Base-by-base conservation (phyloP, 2,888 invertebrate genomes). In the Eurytoma adleriae region DNA sequence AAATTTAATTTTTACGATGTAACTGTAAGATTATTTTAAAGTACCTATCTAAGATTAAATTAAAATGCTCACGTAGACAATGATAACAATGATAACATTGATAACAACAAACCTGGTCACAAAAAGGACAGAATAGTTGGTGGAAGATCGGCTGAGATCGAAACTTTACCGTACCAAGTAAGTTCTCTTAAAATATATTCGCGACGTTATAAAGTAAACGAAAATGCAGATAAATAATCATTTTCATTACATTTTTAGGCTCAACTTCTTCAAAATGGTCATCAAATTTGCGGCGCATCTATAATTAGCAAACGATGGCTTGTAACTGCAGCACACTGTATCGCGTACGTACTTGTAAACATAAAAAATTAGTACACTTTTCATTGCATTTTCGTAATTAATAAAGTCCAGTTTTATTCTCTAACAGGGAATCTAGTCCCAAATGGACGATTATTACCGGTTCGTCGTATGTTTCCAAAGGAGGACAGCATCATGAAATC, bases 271-370 rank as follows among this genome's bases (percentile, higher is more conserved):
- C 57, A 67, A 27, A 48, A 50, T 59, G 24, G 20, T 12, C 0
- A 14, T 3, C 67, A 57, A 27, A 66, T 67, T 61, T 76, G 76
- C 30, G 81, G 81, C 18, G 81, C 74, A 16, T 16, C 66, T 27
- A 81, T 81, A 5, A 78, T 81, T 50, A 50, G 64, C 12, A 50
- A 66, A 13, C 56, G 3, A 7, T 81, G 81, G 81, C 52, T 81
- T 70, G 54, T 81, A 40, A 81, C 70, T 67, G 81, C 81, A 40
- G 78, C 70, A 30, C 78, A 81, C 68, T 81, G 78, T 54, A 30
- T 81, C 24, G 61, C n/a, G 81, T 81, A 50, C 59, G 81, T 78
- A 72, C 40, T 52, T 50, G 72, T 18, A 24, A 62, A 30, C 13
- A 5, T 20, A 24, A 18, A 48, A 14, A 48, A 48, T 3, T 14